Evolutionary conservation across 2,888 invertebrate genomes (phyloP).

Genomic region (Opisthograptis luteolata): DNA sequence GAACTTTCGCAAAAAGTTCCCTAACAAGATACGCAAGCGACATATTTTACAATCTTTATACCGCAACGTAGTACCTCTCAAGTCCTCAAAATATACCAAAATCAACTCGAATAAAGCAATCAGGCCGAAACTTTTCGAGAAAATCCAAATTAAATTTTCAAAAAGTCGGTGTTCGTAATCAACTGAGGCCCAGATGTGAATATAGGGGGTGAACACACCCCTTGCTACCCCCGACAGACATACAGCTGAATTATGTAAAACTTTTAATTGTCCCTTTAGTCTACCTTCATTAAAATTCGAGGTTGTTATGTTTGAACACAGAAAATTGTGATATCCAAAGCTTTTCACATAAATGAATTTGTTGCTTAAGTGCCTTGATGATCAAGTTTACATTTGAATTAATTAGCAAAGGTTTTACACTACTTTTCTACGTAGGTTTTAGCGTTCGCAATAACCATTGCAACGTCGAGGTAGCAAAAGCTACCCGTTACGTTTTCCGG

Average conservation of each 20-base stretch:
- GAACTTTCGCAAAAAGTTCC: constrained; percentile 11
- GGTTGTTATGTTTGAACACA: constrained; percentile 52
- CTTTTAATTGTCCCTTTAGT: constrained; percentile 68
- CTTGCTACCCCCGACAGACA: constrained; percentile 40
- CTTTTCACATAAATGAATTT: constrained; percentile 13
- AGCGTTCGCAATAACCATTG: too few relatives aligned
- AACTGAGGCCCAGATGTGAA: constrained; percentile 50
- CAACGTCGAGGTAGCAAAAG: too few relatives aligned
- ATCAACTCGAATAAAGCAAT: constrained; percentile 45
- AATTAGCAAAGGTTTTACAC: too few relatives aligned
- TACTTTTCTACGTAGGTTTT: too few relatives aligned
- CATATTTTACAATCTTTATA: constrained; percentile 26
- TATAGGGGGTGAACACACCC: constrained; percentile 31
- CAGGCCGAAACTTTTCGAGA: constrained; percentile 47
- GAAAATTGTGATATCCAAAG: constrained; percentile 35
- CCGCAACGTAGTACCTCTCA: constrained; percentile 19
- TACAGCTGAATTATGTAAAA: constrained; percentile 66
- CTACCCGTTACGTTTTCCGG: too few relatives aligned
- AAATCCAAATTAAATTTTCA: constrained; percentile 58
- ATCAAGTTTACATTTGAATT: background rate
- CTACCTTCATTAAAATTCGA: constrained; percentile 70
- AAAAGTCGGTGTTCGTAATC: constrained; percentile 55
- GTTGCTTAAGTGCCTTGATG: constrained; percentile 2
- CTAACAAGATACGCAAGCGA: constrained; percentile 26
- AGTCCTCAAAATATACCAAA: constrained; percentile 36